phyloP scores from a whole-genome alignment of 2,797 vertebrate genomes.

The Ctenopoma multispine region DNA sequence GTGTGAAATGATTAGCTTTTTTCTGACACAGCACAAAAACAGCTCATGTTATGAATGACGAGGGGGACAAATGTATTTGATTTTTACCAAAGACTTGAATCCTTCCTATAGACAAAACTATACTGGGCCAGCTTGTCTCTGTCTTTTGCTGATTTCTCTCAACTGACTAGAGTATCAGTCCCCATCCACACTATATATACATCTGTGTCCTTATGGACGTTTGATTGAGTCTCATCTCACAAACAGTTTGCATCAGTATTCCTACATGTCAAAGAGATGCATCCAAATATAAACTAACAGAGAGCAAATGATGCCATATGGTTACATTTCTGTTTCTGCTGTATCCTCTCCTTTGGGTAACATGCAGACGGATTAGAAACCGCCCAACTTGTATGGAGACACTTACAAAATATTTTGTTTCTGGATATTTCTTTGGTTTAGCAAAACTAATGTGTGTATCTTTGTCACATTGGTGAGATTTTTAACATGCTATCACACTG shows the following conservation, averaged over 20 bases:
- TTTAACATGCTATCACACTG: conserved; percentile 37
- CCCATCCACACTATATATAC: not conserved
- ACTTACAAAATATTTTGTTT: not conserved
- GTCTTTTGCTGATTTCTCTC: not conserved
- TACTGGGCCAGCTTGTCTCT: conserved; percentile 41
- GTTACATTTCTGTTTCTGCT: not conserved
- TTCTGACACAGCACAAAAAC: conserved; percentile 81
- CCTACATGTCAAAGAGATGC: not conserved
- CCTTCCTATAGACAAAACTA: conserved; percentile 82
- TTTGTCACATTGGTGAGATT: not conserved
- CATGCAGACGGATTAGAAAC: not conserved
- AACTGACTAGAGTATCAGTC: not conserved
- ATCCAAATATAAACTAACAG: conserved; percentile 7
- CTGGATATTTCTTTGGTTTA: not conserved
- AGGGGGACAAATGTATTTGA: conserved; percentile 53
- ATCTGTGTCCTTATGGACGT: conserved; percentile 9
- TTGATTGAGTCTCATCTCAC: conserved; percentile 4
- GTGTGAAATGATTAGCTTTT: conserved; percentile 32
- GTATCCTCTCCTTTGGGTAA: not conserved
- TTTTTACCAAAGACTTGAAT: conserved; percentile 92
- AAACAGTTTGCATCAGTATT: conserved; percentile 21
- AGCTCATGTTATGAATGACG: conserved; percentile 70
- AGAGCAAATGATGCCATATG: not conserved
- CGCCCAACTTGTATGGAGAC: too few species aligned
- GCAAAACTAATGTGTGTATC: not conserved